Base-by-base conservation (phyloP, 92 coral and sea anemone species). In the Palythoa caribaeorum region DNA sequence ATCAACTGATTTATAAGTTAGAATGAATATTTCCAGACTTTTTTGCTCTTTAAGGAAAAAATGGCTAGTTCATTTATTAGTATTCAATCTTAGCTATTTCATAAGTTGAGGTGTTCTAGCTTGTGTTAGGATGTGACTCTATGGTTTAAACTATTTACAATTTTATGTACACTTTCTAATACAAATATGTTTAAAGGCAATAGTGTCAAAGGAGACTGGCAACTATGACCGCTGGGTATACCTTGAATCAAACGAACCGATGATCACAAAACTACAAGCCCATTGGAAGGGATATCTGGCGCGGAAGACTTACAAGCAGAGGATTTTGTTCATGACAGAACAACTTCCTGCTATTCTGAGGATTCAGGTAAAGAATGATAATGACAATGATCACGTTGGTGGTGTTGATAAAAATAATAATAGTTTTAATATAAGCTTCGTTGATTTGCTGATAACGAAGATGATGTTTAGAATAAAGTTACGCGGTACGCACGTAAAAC, bases 291-390 rank as follows among this genome's bases (percentile, higher is more conserved):
- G 99, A 38, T 95, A 95, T 76, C 73, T 95, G 69, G 93, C 97
- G 2, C 90, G 98, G 78, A 97, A 94, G 75, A 85, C 97, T 1
- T 97, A 92, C 89, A 88, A 91, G 54, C 93, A 94, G 70, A 92
- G 99, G 76, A 73, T 74, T 79, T 84, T 93, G 12, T 97, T 97
- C 37, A 94, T 97, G 47, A 95, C 90, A 53, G 98, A 94, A 88
- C 98, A 97, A 60, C 95, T 97, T 71, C 99, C 99, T 6, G 99
- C 99, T 73, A 95, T 97, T 70, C 92, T 97, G 80, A 95, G 84
- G 85, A 97, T 97, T 78, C 99, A 97, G 97, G 99, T 97, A 80
- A 35, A 28, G 28, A 28, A 52, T 55, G 38, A 17, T 1, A 21
- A 3, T 55, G 50, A 44, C 50, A 44, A 44, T 44, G 50, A 44